phyloP scores from a whole-genome alignment of 2,888 invertebrate species.

The Leptinotarsa rubiginosa region DNA sequence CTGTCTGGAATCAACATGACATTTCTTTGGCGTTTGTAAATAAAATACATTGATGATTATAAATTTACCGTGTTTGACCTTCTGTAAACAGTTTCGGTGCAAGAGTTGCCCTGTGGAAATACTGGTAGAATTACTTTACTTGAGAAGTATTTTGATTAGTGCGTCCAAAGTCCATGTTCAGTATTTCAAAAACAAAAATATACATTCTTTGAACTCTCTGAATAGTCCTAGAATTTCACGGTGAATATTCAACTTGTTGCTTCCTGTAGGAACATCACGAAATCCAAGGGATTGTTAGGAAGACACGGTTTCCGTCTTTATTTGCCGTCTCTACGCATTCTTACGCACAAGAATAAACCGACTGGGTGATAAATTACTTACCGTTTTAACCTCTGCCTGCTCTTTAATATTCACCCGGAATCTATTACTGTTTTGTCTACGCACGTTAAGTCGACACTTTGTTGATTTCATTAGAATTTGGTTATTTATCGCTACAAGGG shows the following conservation, averaged over 20 bases:
- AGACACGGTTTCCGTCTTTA: constrained; percentile 39
- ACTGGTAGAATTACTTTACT: no score
- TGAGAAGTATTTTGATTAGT: no score
- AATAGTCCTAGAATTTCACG: not conserved
- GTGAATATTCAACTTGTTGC: constrained; percentile 36
- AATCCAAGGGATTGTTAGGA: constrained; percentile 35
- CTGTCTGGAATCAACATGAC: no score
- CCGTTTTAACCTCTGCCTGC: constrained; percentile 32
- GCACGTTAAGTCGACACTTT: constrained; percentile 31
- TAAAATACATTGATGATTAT: no score
- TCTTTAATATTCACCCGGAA: constrained; percentile 43
- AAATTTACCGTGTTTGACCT: no score
- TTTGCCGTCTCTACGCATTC: constrained; percentile 44
- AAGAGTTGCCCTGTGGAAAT: no score
- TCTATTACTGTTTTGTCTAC: constrained; percentile 47
- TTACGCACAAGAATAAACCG: constrained; percentile 44
- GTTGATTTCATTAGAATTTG: constrained; percentile 26
- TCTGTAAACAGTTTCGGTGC: no score
- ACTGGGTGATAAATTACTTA: constrained; percentile 44
- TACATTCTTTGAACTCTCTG: not conserved
- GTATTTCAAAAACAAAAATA: not conserved
- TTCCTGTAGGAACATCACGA: constrained; percentile 24
- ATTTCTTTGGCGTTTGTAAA: no score
- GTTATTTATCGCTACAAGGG: constrained; percentile 5
- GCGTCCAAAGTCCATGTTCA: no score